Evolutionary conservation across 2,888 invertebrate genomes (phyloP).

Genomic region (Orchesella flavescens): DNA sequence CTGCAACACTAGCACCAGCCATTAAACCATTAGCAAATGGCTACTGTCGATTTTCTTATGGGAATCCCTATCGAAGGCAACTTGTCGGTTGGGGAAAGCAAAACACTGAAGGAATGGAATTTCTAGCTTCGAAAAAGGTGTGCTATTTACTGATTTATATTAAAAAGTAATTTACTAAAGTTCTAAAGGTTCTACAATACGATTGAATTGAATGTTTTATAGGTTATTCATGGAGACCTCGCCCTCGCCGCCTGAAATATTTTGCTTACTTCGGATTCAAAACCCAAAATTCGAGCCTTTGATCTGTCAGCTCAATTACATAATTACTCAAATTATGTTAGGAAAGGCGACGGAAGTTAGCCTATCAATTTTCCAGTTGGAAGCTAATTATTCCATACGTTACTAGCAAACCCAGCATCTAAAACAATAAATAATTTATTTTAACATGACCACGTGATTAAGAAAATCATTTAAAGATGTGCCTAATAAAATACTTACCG

Average conservation of each 20-base stretch:
- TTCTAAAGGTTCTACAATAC: too few relatives aligned
- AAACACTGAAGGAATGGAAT: constrained; percentile 42
- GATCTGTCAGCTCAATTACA: constrained; percentile 36
- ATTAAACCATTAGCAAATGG: neutral
- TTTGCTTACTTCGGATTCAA: constrained; percentile 22
- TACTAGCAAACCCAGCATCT: too few relatives aligned
- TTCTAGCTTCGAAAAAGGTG: constrained; percentile 39
- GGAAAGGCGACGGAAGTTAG: constrained; percentile 40
- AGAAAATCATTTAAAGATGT: too few relatives aligned
- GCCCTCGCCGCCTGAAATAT: constrained; percentile 52
- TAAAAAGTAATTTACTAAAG: too few relatives aligned
- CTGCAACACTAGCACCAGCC: neutral
- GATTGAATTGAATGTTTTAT: neutral
- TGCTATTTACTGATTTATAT: neutral
- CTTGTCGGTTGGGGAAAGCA: constrained; percentile 31
- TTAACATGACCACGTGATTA: too few relatives aligned
- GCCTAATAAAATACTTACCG: too few relatives aligned
- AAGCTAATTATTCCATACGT: too few relatives aligned
- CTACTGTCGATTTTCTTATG: constrained; percentile 30
- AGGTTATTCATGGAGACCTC: constrained; percentile 51
- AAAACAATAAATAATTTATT: too few relatives aligned
- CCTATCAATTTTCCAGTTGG: too few relatives aligned
- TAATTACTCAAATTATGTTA: constrained; percentile 41
- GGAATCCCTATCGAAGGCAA: neutral
- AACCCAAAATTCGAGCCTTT: too few relatives aligned